These are phyloP conservation scores for Cerceris ruficornis DNA, from an alignment of 2,888 invertebrate genomes.

Conservation along the genomic window DNA sequence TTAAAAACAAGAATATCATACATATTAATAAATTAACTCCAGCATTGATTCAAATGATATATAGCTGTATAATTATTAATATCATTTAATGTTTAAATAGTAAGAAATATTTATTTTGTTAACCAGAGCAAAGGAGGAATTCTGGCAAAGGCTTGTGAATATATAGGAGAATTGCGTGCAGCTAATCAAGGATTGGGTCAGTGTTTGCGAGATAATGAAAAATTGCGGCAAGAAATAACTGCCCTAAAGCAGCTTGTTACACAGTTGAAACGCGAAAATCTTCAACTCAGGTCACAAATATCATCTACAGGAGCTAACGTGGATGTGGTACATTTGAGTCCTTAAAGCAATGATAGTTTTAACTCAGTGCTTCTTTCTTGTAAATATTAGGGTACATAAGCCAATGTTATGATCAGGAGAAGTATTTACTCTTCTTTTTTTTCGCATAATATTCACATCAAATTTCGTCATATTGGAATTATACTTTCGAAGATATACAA, in stretches of 20 bases:
- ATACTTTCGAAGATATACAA: conserved; percentile 10
- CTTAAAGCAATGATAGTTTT: conserved; percentile 58
- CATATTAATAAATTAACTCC: background rate
- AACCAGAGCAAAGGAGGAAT: conserved; percentile 96
- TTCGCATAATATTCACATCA: conserved; percentile 24
- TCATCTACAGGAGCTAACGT: conserved; percentile 56
- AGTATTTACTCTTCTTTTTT: conserved; percentile 41
- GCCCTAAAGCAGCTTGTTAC: conserved; percentile 88
- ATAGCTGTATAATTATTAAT: too few species aligned
- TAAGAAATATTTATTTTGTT: conserved; percentile 13
- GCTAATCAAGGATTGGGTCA: conserved; percentile 89
- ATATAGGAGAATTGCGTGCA: conserved; percentile 92
- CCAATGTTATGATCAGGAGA: conserved; percentile 20
- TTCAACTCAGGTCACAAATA: conserved; percentile 85
- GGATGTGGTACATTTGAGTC: conserved; percentile 70
- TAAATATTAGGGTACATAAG: conserved; percentile 57
- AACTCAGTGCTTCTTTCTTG: conserved; percentile 47
- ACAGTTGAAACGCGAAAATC: conserved; percentile 90
- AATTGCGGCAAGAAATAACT: conserved; percentile 87
- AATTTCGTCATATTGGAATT: conserved; percentile 31
- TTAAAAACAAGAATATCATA: background rate
- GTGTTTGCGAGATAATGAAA: conserved; percentile 87
- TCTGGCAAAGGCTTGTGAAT: conserved; percentile 96
- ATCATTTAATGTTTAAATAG: background rate
- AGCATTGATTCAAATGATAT: too few species aligned